A percentile compares a stretch with the other conserved stretches of the same genome.
These are phyloP conservation scores for Amblyopsis hoosieri DNA, from an alignment of 2,797 vertebrate species.

Conservation along the genomic window DNA sequence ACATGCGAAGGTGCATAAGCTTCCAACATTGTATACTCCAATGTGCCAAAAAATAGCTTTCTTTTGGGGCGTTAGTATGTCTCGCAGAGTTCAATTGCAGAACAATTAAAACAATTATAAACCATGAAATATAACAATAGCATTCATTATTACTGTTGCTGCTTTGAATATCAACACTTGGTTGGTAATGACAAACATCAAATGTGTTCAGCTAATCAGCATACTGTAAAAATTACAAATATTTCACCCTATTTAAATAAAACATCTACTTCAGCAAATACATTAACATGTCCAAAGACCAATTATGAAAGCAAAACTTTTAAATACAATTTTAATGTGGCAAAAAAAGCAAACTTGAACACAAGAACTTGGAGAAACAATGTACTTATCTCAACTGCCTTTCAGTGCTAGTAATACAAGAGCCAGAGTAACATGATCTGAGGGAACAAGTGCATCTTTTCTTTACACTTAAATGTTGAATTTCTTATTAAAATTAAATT, in stretches of 20 bases:
- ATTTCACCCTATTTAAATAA: not conserved
- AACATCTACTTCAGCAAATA: not conserved
- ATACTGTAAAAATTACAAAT: conserved; percentile 17
- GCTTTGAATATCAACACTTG: too few relatives aligned
- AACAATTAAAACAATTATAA: too few relatives aligned
- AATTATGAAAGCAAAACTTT: conserved; percentile 4
- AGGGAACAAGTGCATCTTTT: not conserved
- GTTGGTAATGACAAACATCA: too few relatives aligned
- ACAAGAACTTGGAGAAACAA: conserved; percentile 13
- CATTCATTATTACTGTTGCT: too few relatives aligned
- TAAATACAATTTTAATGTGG: conserved; percentile 27
- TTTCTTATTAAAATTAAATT: not conserved
- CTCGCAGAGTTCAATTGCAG: too few relatives aligned
- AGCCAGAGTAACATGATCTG: not conserved
- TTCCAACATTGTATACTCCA: too few relatives aligned
- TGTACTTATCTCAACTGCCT: conserved; percentile 2
- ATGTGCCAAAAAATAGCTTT: too few relatives aligned
- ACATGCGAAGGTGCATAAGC: too few relatives aligned
- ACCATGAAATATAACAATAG: too few relatives aligned
- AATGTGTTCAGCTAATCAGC: conserved; percentile 8
- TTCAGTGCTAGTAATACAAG: conserved; percentile 33
- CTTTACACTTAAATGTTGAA: conserved; percentile 5
- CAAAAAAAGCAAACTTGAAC: conserved; percentile 16
- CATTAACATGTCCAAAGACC: conserved; percentile 3
- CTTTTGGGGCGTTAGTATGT: too few relatives aligned